phyloP scores from a whole-genome alignment of 2,888 invertebrate genomes.

The Lasioglossum leucozonium region DNA sequence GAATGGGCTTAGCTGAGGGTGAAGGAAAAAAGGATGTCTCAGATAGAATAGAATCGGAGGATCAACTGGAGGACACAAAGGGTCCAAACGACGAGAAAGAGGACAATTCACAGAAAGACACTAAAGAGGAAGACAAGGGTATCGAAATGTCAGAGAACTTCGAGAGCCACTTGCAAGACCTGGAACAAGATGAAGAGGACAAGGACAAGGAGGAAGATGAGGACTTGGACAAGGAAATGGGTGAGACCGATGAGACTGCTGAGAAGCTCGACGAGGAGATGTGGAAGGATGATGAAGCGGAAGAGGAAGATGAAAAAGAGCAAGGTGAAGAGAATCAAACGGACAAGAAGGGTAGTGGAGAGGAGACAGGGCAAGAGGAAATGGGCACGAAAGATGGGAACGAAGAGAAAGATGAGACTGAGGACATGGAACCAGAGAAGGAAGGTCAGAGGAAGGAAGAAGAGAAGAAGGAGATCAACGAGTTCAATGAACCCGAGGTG shows the following conservation, averaged over 20 bases:
- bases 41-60: constrained; percentile 95
- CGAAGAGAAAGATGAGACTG: constrained; percentile 85
- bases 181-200: constrained; percentile 89
- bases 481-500: constrained; percentile 92
- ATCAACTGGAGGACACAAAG: constrained; percentile 96
- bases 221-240: constrained; percentile 98
- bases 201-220: constrained; percentile 88
- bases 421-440: constrained; percentile 74
- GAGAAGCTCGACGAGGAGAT: constrained; percentile 93
- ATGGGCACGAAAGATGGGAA: constrained; percentile 85
- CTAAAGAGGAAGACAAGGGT: constrained; percentile 95
- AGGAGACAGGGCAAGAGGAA: constrained; percentile 85
- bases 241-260: constrained; percentile 94
- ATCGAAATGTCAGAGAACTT: constrained; percentile 99
- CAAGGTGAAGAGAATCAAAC: constrained; percentile 85
- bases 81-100: constrained; percentile 91
- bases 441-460: constrained; percentile 83
- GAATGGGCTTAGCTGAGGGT: constrained; percentile 96
- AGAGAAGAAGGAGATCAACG: constrained; percentile 90
- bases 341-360: constrained; percentile 81
- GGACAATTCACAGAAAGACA: constrained; percentile 89
- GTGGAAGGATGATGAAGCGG: constrained; percentile 94
- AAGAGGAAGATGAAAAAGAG: constrained; percentile 88
- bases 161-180: constrained; percentile 93
- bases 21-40: constrained; percentile 97